Evolutionary conservation across 1,140 invertebrate genomes (phyloP).

Genomic region (Lepidurus apus): DNA sequence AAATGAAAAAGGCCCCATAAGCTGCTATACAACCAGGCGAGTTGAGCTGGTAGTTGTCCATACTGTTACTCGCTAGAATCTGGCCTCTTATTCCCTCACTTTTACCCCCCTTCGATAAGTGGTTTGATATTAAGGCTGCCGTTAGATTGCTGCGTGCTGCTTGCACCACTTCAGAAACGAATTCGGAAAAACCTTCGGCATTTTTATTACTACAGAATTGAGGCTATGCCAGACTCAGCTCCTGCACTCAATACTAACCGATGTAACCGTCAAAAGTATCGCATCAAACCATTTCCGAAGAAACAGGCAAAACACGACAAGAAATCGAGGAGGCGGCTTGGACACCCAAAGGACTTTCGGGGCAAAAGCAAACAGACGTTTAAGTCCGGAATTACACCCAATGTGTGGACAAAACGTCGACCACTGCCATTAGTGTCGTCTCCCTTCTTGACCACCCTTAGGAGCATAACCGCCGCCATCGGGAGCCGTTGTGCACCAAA

Average conservation of each 20-base stretch:
- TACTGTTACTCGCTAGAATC: background rate
- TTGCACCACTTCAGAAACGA: background rate
- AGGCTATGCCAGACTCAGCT: background rate
- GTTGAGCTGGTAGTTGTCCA: too few species aligned
- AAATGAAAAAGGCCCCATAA: background rate
- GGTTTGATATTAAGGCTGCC: constrained; percentile 19
- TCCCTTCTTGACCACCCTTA: background rate
- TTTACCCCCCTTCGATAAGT: background rate
- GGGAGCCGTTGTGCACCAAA: background rate
- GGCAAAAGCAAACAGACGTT: background rate
- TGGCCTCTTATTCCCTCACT: constrained; percentile 4
- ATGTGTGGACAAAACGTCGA: constrained; percentile 10
- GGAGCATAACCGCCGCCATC: background rate
- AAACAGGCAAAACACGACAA: background rate
- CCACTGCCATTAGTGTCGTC: background rate
- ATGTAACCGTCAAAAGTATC: background rate
- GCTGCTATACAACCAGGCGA: too few species aligned
- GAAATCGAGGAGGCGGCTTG: background rate
- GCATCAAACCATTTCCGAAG: background rate
- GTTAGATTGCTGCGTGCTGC: background rate
- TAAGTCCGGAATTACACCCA: background rate
- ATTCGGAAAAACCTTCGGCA: background rate
- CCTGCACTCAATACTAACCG: background rate
- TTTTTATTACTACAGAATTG: background rate
- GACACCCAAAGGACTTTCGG: background rate